Base-by-base conservation (phyloP, 2,888 invertebrate genomes). In the Epicampocera succincta region DNA sequence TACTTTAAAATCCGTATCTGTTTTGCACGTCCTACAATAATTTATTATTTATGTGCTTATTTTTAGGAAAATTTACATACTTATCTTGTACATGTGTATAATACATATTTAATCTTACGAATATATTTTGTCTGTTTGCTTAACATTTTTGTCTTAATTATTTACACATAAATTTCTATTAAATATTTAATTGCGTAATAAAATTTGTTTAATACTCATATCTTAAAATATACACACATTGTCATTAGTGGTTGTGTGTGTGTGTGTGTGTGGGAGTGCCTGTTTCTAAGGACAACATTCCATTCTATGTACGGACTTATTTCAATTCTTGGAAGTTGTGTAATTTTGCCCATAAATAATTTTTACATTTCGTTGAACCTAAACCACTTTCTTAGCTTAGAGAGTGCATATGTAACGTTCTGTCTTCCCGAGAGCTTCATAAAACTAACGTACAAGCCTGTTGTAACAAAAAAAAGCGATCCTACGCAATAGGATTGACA, bases 311-410 rank as follows among this genome's bases (percentile, higher is more conserved):
- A 29, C 6, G 29, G 3, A 29, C 6, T 29, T 29, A 4, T 6
- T n/a, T 15, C 9, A 9, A 0, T 40, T 5, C 21, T 38, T 56
- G 8, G 8, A 8, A 42, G 13, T 63, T 21, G 12, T 21, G 4
- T 13, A 21, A 25, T 25, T 48, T 46, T 44, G 21, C 5, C 8
- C 13, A n/a, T 46, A 46, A 8, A 17, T 25, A 29, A 21, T 60
- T 21, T 42, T 21, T 19, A 21, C n/a, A 61, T 46, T 29, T 46
- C 15, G 5, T 73, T 65, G 56, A 80, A 56, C n/a, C 77, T 77
- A 81, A 66, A 81, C 73, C 81, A 81, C 81, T 73, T 68, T 68
- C 77, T 81, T 81, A 77, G 81, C 77, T 77, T 77, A 81, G 61
- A n/a, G n/a, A n/a, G 3, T 68, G 72, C 68, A 66, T 72, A 66